These are phyloP conservation scores for Drosophila bocki DNA, from an alignment of 1,140 invertebrate genomes.

Conservation along the genomic window DNA sequence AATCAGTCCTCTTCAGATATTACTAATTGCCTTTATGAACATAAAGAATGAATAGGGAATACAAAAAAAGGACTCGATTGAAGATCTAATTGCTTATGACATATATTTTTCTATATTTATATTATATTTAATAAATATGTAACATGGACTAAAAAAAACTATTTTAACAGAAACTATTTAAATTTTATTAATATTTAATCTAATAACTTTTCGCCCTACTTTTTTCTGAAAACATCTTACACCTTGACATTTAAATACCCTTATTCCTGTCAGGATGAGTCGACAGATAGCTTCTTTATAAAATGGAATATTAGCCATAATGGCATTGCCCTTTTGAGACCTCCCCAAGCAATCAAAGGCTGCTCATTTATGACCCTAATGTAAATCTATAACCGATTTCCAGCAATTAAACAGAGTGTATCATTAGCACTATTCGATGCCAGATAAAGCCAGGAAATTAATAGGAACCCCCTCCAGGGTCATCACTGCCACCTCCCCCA, in stretches of 20 bases:
- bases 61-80: too few relatives aligned
- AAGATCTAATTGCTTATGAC: too few relatives aligned
- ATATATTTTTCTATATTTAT: too few relatives aligned
- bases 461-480: not conserved
- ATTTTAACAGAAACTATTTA: too few relatives aligned
- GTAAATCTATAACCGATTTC: constrained; percentile 4
- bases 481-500: not conserved
- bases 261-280: too few relatives aligned
- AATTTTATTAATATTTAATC: too few relatives aligned
- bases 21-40: too few relatives aligned
- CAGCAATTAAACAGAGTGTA: constrained; percentile 30
- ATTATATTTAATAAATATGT: too few relatives aligned
- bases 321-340: not conserved
- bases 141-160: too few relatives aligned
- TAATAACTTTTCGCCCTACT: too few relatives aligned
- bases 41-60: too few relatives aligned
- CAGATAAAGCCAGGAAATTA: constrained; percentile 1
- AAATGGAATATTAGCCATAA: not conserved
- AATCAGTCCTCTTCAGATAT: not conserved
- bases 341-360: not conserved
- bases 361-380: not conserved
- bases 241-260: not conserved
- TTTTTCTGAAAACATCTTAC: not conserved
- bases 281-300: not conserved
- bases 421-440: constrained; percentile 29